phyloP scores from a whole-genome alignment of 53 echinoderm and acorn worm species.

The Luidia sarsii region DNA sequence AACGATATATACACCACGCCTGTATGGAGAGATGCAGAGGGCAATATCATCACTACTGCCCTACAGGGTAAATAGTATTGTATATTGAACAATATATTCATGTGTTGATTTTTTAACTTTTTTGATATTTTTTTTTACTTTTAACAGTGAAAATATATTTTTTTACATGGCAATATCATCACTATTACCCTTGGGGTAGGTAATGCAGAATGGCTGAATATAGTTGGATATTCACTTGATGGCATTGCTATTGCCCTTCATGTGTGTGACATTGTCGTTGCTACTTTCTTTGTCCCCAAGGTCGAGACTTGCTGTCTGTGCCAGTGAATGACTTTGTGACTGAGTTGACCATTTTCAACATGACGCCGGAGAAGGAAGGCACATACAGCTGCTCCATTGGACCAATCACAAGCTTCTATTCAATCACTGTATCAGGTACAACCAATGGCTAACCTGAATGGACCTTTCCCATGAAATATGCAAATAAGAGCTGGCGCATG shows the following conservation, averaged over 20 bases:
- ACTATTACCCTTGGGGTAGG: background rate
- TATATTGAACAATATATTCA: too few species aligned
- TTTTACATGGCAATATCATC: background rate
- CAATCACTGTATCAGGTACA: conserved; percentile 66
- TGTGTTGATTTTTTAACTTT: too few species aligned
- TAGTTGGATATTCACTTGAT: too few species aligned
- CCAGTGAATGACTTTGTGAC: conserved; percentile 21
- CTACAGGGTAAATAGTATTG: conserved; percentile 33
- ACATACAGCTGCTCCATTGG: conserved; percentile 71
- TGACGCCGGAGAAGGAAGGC: conserved; percentile 68
- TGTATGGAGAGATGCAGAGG: conserved; percentile 59
- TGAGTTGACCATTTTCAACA: conserved; percentile 61
- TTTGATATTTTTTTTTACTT: too few species aligned
- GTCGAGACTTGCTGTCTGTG: background rate
- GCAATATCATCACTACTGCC: conserved; percentile 12
- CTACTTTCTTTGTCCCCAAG: background rate
- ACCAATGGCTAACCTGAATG: too few species aligned
- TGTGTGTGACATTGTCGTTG: background rate
- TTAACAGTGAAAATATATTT: too few species aligned
- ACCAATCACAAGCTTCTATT: conserved; percentile 62
- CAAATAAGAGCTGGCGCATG: too few species aligned
- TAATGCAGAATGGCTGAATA: too few species aligned
- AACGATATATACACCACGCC: conserved; percentile 61
- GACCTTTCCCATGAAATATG: too few species aligned
- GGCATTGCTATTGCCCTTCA: background rate